phyloP scores from a whole-genome alignment of 2,888 invertebrate genomes.

The Sinotaia quadrata region DNA sequence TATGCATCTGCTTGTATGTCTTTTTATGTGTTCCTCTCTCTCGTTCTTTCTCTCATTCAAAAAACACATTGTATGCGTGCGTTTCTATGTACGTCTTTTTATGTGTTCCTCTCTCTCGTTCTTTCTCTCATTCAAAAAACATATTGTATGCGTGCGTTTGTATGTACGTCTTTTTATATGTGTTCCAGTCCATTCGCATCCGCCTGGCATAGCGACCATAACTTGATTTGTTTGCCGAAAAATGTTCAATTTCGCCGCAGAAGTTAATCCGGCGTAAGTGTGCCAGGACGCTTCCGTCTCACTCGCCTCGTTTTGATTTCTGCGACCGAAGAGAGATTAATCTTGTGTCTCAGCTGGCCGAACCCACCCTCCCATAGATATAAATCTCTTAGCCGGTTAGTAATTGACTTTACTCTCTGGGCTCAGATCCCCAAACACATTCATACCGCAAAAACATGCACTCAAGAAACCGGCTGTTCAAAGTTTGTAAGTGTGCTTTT shows the following conservation, averaged over 20 bases:
- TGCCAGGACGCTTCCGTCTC: slow-evolving; percentile 3
- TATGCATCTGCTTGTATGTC: too few species aligned
- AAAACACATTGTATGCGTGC: too few species aligned
- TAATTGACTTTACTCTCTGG: slow-evolving; percentile 28
- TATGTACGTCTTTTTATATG: too few species aligned
- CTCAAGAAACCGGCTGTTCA: too few species aligned
- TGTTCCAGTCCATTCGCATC: neutral
- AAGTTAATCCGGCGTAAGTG: slow-evolving; percentile 18
- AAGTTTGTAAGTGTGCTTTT: too few species aligned
- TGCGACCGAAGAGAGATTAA: slow-evolving; percentile 24
- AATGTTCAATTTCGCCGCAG: slow-evolving; percentile 29
- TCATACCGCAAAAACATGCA: too few species aligned
- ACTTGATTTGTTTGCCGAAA: slow-evolving; percentile 31
- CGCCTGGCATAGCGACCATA: slow-evolving; percentile 19
- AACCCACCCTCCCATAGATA: slow-evolving; percentile 29
- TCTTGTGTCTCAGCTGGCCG: slow-evolving; percentile 29
- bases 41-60: neutral
- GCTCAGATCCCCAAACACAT: too few species aligned
- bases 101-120: neutral
- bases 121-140: neutral
- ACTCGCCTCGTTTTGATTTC: slow-evolving; percentile 15
- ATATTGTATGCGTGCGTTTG: too few species aligned
- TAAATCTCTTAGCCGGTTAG: slow-evolving; percentile 28
- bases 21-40: neutral
- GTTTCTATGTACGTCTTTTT: neutral